A percentile compares a stretch with the other conserved stretches of the same genome.
These are phyloP conservation scores for Stratiomys singularior DNA, from an alignment of 2,888 invertebrate species.

Conservation along the genomic window DNA sequence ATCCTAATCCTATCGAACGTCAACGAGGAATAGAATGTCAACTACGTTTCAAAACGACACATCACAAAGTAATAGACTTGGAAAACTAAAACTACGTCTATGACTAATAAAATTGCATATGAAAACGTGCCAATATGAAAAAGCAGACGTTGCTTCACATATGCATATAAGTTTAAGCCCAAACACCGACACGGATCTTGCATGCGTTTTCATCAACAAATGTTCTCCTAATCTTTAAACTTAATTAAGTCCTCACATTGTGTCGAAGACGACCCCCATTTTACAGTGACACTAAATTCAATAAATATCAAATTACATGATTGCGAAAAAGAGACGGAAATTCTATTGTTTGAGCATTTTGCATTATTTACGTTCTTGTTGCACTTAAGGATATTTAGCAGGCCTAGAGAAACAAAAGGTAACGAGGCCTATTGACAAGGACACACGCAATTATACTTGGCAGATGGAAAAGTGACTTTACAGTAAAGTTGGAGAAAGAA, in stretches of 20 bases:
- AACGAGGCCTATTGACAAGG: constrained; percentile 32
- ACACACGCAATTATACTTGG: constrained; percentile 27
- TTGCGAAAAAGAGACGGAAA: constrained; percentile 53
- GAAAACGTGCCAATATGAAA: not conserved
- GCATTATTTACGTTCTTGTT: not conserved
- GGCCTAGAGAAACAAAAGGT: not conserved
- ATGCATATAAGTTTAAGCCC: not conserved
- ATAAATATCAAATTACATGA: constrained; percentile 56
- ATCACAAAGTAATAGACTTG: not conserved
- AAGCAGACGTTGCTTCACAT: not conserved
- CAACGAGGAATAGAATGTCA: not conserved
- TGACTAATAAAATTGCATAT: too few species aligned
- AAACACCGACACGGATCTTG: too few species aligned
- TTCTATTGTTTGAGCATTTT: constrained; percentile 7
- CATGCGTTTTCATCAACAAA: not conserved
- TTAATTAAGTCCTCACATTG: constrained; percentile 33
- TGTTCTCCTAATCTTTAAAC: constrained; percentile 30
- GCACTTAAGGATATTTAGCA: not conserved
- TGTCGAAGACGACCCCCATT: not conserved
- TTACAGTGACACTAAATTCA: constrained; percentile 50
- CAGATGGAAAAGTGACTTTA: not conserved
- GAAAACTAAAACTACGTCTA: not conserved
- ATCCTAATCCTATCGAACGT: not conserved
- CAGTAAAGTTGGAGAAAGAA: constrained; percentile 9
- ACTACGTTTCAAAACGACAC: not conserved